Evolutionary conservation across 2,888 invertebrate genomes (phyloP), one percentile per base, ranked within the genome.

Genomic region (Argyra leucocephala): DNA sequence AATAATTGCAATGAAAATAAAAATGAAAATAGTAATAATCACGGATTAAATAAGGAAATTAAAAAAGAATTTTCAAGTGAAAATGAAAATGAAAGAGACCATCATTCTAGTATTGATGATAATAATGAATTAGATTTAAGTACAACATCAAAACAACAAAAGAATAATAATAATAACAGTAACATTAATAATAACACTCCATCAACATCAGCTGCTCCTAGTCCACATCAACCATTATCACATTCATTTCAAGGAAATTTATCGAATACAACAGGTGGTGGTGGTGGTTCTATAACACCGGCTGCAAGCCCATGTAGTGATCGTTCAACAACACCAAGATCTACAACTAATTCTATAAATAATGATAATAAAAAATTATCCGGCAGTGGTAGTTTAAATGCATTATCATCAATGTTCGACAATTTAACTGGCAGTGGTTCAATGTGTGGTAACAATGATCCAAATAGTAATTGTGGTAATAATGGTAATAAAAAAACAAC

Each of bases 371-470:
- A 84, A 37, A 82, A 85, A 36, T 75, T 67, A 5, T 31, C 77
- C 18, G 81, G 81, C 59, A 86, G 87, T 65, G 76, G 77, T 57
- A 86, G 88, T 62, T 81, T 93, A 64, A 90, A 91, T 22, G 93
- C 93, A 0, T 80, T 93, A 3, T 92, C 92, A 22, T 92, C 92
- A 22, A 93, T 93, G 93, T 93, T 93, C 74, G 92, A 93, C 77
- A 93, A 85, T 75, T 80, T 93, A 63, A 90, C 90, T 37, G 86
- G 89, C 12, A 78, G 82, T 66, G 2, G 72, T 67, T 15, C 62
- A 62, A 65, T 68, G 18, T 22, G 31, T 48, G 59, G 62, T 15
- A 61, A 65, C 64, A 73, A 68, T 63, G 70, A 70, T 66, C 67
- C 70, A 63, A 71, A 67, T 59, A 71, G 64, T 60, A 71, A 67